Percentiles rank a stretch among this genome's conserved stretches.
Evolutionary conservation across 2,113 vertebrate species (phyloP).

Genomic region (Dipodomys spectabilis): DNA sequence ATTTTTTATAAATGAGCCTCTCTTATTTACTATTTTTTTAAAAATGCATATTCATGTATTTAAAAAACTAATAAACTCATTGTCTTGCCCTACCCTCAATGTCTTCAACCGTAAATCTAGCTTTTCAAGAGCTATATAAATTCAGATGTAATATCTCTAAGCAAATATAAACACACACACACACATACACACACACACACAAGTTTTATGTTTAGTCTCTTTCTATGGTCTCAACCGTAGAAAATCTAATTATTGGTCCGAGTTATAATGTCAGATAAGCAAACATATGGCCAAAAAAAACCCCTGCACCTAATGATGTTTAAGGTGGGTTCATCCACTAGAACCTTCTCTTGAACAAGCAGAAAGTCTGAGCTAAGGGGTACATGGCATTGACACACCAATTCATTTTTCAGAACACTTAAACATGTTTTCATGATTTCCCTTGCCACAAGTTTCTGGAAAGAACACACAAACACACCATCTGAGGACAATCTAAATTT

Average conservation of each 20-base stretch:
- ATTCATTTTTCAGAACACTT: background rate
- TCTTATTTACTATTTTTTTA: constrained; percentile 52
- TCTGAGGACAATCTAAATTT: background rate
- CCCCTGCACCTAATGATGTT: background rate
- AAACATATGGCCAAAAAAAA: background rate
- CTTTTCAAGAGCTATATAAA: constrained; percentile 30
- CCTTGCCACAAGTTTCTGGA: constrained; percentile 33
- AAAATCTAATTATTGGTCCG: background rate
- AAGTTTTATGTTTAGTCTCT: background rate
- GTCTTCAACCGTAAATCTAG: background rate
- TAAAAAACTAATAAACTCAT: background rate
- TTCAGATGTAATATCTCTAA: constrained; percentile 1
- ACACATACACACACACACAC: background rate
- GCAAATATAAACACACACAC: background rate
- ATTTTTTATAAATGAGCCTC: constrained; percentile 21
- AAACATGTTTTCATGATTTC: background rate
- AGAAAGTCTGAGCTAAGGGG: background rate
- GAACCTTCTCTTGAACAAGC: background rate
- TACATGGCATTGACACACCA: background rate
- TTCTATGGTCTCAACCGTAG: background rate
- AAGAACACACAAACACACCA: background rate
- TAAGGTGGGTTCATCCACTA: background rate
- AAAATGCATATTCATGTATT: constrained; percentile 48
- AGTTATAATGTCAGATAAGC: constrained; percentile 12
- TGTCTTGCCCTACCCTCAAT: accelerated